Evolutionary conservation across 1,140 invertebrate genomes (phyloP), one percentile per base, ranked within the genome.

Genomic region (Nasonia longicornis): DNA sequence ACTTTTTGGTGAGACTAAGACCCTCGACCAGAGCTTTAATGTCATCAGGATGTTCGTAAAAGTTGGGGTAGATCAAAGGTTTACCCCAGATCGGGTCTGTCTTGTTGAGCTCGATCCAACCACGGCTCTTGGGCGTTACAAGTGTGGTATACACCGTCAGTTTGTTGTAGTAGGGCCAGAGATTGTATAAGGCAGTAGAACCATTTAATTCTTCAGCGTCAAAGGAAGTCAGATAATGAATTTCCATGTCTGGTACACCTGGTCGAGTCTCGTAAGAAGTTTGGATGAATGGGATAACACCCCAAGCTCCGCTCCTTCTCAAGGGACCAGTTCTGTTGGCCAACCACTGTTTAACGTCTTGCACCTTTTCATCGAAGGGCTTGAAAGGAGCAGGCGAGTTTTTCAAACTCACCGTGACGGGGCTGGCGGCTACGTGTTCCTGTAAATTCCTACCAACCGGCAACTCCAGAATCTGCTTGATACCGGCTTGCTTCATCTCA

Each of bases 381-480:
- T 45, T n/a, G 16, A 31, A 29, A 7, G 38, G 42, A 26, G 58
- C 22, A n/a, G 38, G 8, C 92, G 31, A 16, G 6, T 71, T 42
- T 14, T 35, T 12, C 14, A 42, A 20, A 14, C 11, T 22, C n/a
- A 71, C 2, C 3, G 69, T 79, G 26, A 45, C 6, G 4, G 31
- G 2, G n/a, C 31, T 38, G 3, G 16, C 69, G 31, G 10, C 35
- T 10, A 71, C 10, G n/a, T 71, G 69, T 3, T 71, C 69, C 2
- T 71, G 69, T 11, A 38, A 7, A 71, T 71, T 45, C n/a, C 31
- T 85, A 0, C 94, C 94, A 1, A 94, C 93, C 0, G 92, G 92
- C 4, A 93, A 86, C 85, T 93, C 91, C 38, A 85, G 73, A 7
- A 91, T 84, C 0, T 89, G 84, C 1, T 86, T 82, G 22, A 91